phyloP scores from a whole-genome alignment of 2,888 invertebrate species.

The Autographa gamma region DNA sequence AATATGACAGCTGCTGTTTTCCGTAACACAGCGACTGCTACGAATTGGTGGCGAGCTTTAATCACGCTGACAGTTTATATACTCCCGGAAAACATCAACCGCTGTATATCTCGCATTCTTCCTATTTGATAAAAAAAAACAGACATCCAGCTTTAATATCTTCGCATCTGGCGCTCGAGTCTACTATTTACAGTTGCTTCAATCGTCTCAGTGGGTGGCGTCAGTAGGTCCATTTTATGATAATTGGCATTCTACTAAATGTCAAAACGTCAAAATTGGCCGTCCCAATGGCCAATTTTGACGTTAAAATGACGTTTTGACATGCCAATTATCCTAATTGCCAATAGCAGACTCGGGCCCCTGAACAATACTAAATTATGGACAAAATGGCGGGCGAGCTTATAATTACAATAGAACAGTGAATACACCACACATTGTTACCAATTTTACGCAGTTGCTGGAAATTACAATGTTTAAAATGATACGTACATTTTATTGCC shows the following conservation, averaged over 20 bases:
- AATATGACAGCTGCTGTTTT: conserved; percentile 17
- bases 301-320: too few species aligned
- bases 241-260: too few species aligned
- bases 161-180: too few species aligned
- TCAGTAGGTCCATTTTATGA: too few species aligned
- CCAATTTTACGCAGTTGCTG: conserved; percentile 61
- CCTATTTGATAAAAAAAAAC: conserved; percentile 29
- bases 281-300: too few species aligned
- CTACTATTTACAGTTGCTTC: too few species aligned
- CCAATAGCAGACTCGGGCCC: too few species aligned
- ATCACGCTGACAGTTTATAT: conserved; percentile 31
- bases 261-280: too few species aligned
- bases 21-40: conserved; percentile 21
- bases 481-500: conserved; percentile 67
- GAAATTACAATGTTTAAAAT: conserved; percentile 76
- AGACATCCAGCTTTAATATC: conserved; percentile 34
- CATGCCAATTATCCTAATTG: too few species aligned
- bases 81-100: conserved; percentile 29
- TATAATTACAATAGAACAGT: conserved; percentile 64
- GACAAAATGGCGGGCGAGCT: conserved; percentile 54
- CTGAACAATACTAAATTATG: conserved; percentile 59
- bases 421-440: conserved; percentile 70
- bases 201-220: too few species aligned
- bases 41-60: conserved; percentile 21
- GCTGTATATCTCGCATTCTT: conserved; percentile 21